Evolutionary conservation across 2,797 vertebrate genomes (phyloP).

Genomic region (Antrozous pallidus): DNA sequence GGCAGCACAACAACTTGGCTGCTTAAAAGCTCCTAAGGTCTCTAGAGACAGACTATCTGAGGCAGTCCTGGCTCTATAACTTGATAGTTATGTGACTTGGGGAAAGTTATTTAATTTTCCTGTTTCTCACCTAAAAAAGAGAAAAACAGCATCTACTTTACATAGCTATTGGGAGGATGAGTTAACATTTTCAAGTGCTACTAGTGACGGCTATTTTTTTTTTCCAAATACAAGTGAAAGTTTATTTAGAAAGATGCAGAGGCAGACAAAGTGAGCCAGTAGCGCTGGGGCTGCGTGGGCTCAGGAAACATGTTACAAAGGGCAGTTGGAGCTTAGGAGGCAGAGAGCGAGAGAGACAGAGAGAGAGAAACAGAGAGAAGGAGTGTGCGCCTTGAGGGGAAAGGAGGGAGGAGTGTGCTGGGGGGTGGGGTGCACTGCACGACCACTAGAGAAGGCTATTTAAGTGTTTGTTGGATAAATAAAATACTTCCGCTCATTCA

Average conservation of each 20-base stretch:
- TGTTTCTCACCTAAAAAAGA: conserved; percentile 16
- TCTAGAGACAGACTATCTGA: background rate
- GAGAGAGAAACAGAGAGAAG: background rate
- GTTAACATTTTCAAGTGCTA: conserved; percentile 28
- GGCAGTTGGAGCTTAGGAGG: background rate
- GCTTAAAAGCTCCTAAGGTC: background rate
- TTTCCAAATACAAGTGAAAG: background rate
- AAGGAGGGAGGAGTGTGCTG: too few relatives aligned
- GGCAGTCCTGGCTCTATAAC: background rate
- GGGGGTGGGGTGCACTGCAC: too few relatives aligned
- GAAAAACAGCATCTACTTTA: background rate
- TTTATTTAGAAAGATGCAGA: background rate
- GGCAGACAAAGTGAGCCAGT: background rate
- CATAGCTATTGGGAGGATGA: background rate
- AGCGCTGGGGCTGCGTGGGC: background rate
- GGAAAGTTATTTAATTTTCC: background rate
- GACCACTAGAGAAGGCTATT: background rate
- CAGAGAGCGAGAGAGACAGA: too few relatives aligned
- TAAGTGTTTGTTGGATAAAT: conserved; percentile 7
- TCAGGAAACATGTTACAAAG: background rate
- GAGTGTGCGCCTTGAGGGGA: background rate
- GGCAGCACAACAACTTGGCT: background rate
- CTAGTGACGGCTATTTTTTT: background rate
- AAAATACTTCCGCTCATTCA: background rate
- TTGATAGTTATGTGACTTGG: background rate